These are phyloP conservation scores for Dysdera silvatica DNA, from an alignment of 1,140 invertebrate species.

Conservation along the genomic window DNA sequence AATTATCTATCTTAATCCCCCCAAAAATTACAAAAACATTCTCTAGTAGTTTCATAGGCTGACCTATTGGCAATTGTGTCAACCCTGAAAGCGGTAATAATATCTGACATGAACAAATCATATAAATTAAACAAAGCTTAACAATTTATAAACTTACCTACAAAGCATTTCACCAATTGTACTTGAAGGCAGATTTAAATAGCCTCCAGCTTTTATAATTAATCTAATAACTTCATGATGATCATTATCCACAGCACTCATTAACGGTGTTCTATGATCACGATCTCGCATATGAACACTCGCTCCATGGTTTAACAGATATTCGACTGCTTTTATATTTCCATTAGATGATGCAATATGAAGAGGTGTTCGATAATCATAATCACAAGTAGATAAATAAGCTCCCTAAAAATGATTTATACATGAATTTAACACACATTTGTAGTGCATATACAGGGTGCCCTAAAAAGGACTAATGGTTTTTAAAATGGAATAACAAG, in stretches of 20 bases:
- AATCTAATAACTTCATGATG: slow-evolving; percentile 39
- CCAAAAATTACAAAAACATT: too few species aligned
- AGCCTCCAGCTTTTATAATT: slow-evolving; percentile 52
- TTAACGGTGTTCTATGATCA: slow-evolving; percentile 41
- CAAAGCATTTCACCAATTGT: slow-evolving; percentile 47
- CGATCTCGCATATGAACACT: slow-evolving; percentile 70
- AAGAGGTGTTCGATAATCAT: slow-evolving; percentile 68
- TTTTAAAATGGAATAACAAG: too few species aligned
- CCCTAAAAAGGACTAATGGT: too few species aligned
- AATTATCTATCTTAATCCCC: too few species aligned
- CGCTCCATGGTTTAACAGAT: slow-evolving; percentile 68
- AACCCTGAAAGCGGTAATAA: too few species aligned
- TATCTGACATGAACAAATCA: too few species aligned
- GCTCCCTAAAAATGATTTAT: slow-evolving; percentile 55
- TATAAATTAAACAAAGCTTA: too few species aligned
- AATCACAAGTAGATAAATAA: slow-evolving; percentile 65
- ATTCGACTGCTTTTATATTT: slow-evolving; percentile 58
- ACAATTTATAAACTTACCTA: too few species aligned
- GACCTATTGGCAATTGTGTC: too few species aligned
- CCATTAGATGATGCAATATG: slow-evolving; percentile 71
- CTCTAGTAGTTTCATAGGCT: too few species aligned
- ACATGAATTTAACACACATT: too few species aligned
- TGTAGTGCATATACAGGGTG: too few species aligned
- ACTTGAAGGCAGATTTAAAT: slow-evolving; percentile 55
- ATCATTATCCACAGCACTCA: slow-evolving; percentile 39